Evolutionary conservation across 2,888 invertebrate species (phyloP).

Genomic region (Plutella xylostella): DNA sequence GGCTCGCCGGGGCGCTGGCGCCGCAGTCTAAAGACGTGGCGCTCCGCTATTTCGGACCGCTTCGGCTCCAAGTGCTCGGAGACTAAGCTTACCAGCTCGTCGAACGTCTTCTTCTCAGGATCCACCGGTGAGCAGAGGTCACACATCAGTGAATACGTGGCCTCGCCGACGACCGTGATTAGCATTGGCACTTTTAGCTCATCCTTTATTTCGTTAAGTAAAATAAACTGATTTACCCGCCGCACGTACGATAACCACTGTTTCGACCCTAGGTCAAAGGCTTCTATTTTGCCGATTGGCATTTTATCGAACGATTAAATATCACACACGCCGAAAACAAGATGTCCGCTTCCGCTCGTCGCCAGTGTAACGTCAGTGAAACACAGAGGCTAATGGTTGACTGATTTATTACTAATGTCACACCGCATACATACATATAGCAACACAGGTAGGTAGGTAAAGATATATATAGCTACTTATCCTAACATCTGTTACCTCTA

Average conservation of each 20-base stretch:
- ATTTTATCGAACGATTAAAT: background rate
- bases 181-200: background rate
- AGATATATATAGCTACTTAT: too few species aligned
- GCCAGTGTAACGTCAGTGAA: too few species aligned
- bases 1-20: conserved; percentile 8
- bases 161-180: background rate
- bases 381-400: too few species aligned
- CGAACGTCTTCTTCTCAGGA: background rate
- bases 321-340: too few species aligned
- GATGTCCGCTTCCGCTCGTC: too few species aligned
- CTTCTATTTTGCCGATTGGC: background rate
- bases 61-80: conserved; percentile 3
- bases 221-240: conserved; percentile 11
- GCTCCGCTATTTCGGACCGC: conserved; percentile 6
- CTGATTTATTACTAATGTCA: too few species aligned
- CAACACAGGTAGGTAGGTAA: too few species aligned
- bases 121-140: background rate
- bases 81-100: background rate
- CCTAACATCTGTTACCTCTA: too few species aligned
- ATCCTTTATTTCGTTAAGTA: background rate
- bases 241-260: conserved; percentile 11
- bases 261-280: conserved; percentile 1
- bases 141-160: background rate
- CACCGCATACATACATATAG: too few species aligned
- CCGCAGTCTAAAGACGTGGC: conserved; percentile 7